These are phyloP conservation scores for Caenorhabditis angaria DNA, from an alignment of 2,888 invertebrate genomes.

Conservation along the genomic window DNA sequence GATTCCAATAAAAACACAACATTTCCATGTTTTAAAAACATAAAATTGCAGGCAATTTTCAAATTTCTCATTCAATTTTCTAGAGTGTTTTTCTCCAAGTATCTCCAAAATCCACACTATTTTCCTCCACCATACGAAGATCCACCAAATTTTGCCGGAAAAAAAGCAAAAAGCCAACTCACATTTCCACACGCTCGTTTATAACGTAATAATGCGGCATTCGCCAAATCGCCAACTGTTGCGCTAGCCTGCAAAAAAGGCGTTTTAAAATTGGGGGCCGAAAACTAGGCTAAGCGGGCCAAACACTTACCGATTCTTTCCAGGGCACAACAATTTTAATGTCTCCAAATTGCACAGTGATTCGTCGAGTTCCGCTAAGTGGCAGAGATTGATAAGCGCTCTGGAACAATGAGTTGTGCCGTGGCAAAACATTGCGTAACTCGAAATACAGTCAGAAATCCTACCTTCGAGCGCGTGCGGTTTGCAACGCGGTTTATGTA, in stretches of 20 bases:
- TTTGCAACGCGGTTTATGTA: too few relatives aligned
- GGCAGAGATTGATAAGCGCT: conserved; percentile 38
- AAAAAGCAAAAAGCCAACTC: conserved; percentile 15
- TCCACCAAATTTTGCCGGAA: background rate
- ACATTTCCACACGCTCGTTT: conserved; percentile 48
- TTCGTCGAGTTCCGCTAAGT: conserved; percentile 33
- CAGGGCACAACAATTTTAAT: conserved; percentile 55
- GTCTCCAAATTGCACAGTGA: conserved; percentile 50
- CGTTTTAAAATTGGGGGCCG: background rate
- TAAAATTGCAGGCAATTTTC: too few relatives aligned
- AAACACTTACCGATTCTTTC: conserved; percentile 32
- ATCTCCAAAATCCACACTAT: too few relatives aligned
- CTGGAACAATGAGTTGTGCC: conserved; percentile 11
- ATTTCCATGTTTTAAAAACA: too few relatives aligned
- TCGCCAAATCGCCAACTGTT: conserved; percentile 45
- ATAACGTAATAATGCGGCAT: conserved; percentile 44
- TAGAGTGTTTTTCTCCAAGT: too few relatives aligned
- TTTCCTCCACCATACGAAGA: background rate
- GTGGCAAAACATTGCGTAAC: background rate
- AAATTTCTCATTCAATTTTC: too few relatives aligned
- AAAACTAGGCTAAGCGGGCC: too few relatives aligned
- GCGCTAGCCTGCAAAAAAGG: conserved; percentile 17
- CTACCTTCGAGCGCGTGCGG: too few relatives aligned
- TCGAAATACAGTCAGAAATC: background rate
- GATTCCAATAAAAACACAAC: too few relatives aligned